Base-by-base conservation (phyloP, 2,113 vertebrate genomes). In the Chloebia gouldiae region DNA sequence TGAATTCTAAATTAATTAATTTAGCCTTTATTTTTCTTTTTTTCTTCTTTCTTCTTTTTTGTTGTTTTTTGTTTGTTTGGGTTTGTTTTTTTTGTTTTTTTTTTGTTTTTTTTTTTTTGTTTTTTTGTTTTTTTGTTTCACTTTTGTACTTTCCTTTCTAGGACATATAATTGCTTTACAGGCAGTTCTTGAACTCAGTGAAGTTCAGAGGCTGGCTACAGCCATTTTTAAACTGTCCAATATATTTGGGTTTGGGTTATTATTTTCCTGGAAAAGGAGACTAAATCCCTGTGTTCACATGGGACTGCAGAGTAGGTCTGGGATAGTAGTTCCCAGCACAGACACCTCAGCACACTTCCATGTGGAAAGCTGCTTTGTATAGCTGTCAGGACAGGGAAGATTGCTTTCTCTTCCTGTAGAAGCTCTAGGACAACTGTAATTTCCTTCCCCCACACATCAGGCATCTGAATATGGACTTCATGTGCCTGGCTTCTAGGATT, bases 171-270 rank as follows among this genome's bases (percentile, higher is more conserved):
- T 68, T 92, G 13, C 51, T 89, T 28, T 66, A 44, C 23, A 50
- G 35, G 22, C 10, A 40, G 18, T 76, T 87, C 18, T 53, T 65
- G 31, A n/a, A 69, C 63, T 81, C 33, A 4, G 4, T 0, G 0
- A 54, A 82, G 75, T 87, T 37, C 53, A 89, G 45, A 92, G 16
- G 13, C 28, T 72, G 65, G 7, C 70, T 76, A 77, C 37, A 72
- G 42, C 37, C 21, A 14, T 30, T 91, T 92, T 17, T 63, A 66
- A 86, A 44, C 33, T 70, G 22, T 73, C 2, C 13, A 30, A 1
- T 72, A 3, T 61, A 27, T 64, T 63, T 61, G n/a, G 9, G 40
- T 42, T 42, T 42, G 13, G 17, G 45, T 82, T 16, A 11, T 69
- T 72, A 24, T 91, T 71, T 80, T 81, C 57, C 45, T 69, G 63